Evolutionary conservation across 2,888 invertebrate species (phyloP).

Genomic region (Deilephila porcellus): DNA sequence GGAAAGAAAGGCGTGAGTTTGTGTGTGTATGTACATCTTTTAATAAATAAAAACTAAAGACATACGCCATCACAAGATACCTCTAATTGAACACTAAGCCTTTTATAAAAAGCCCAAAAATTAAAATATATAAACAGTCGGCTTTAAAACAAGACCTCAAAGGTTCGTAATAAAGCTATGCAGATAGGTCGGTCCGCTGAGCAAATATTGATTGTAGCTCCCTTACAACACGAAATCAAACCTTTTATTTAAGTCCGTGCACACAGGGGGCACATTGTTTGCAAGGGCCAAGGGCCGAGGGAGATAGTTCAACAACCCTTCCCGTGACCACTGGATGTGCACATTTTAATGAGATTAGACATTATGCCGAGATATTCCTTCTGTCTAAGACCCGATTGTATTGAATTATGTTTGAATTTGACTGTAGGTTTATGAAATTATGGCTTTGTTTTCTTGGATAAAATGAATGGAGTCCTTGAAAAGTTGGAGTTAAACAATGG

Average conservation of each 20-base stretch:
- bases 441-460: neutral
- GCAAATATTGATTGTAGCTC: slow-evolving; percentile 78
- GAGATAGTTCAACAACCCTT: slow-evolving; percentile 83
- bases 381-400: slow-evolving; percentile 4
- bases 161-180: slow-evolving; percentile 71
- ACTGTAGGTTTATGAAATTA: neutral
- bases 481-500: too few relatives aligned
- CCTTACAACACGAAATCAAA: slow-evolving; percentile 84
- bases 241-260: slow-evolving; percentile 83
- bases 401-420: neutral
- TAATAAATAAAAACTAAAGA: too few relatives aligned
- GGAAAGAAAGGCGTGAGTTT: too few relatives aligned
- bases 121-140: neutral
- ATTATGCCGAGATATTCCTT: slow-evolving; percentile 19
- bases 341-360: slow-evolving; percentile 30
- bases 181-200: slow-evolving; percentile 70
- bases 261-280: slow-evolving; percentile 75
- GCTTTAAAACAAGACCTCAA: slow-evolving; percentile 30
- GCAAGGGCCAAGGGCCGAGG: slow-evolving; percentile 59
- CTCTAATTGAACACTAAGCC: too few relatives aligned
- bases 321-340: slow-evolving; percentile 74
- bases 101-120: too few relatives aligned
- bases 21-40: too few relatives aligned
- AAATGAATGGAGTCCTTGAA: neutral
- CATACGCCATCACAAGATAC: too few relatives aligned